A percentile compares a stretch with the other conserved stretches of the same genome.
Evolutionary conservation across 2,888 invertebrate species (phyloP).

Genomic region (Cheilosia urbana): DNA sequence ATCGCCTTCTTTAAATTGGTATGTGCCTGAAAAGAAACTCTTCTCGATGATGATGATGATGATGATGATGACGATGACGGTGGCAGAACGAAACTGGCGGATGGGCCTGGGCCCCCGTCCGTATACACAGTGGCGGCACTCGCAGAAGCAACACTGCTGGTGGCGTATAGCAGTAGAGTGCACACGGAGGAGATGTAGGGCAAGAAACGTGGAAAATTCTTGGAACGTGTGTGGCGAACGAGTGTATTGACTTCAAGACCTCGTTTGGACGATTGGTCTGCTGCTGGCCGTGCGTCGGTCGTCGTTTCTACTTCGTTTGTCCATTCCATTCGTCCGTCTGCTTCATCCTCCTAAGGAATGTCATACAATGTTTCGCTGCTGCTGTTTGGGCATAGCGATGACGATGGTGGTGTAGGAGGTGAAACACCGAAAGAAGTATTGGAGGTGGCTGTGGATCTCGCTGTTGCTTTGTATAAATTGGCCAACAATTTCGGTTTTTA

Average conservation of each 20-base stretch:
- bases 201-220: constrained; percentile 76
- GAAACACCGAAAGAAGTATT: constrained; percentile 6
- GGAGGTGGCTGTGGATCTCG: constrained; percentile 47
- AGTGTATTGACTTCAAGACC: constrained; percentile 77
- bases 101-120: constrained; percentile 7
- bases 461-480: constrained; percentile 64
- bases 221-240: constrained; percentile 77
- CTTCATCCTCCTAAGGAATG: constrained; percentile 68
- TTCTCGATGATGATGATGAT: constrained; percentile 37
- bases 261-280: constrained; percentile 73
- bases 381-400: constrained; percentile 33
- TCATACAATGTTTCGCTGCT: constrained; percentile 69
- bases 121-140: constrained; percentile 47
- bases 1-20: constrained; percentile 43
- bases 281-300: constrained; percentile 61
- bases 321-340: constrained; percentile 58
- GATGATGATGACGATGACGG: constrained; percentile 64
- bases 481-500: constrained; percentile 61
- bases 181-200: constrained; percentile 70
- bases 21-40: constrained; percentile 46
- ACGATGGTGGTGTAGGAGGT: constrained; percentile 25
- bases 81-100: constrained; percentile 64
- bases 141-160: constrained; percentile 51
- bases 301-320: constrained; percentile 60
- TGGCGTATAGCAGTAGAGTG: constrained; percentile 30